phyloP scores from a whole-genome alignment of 1,140 invertebrate genomes.

The Eulimnadia texana region DNA sequence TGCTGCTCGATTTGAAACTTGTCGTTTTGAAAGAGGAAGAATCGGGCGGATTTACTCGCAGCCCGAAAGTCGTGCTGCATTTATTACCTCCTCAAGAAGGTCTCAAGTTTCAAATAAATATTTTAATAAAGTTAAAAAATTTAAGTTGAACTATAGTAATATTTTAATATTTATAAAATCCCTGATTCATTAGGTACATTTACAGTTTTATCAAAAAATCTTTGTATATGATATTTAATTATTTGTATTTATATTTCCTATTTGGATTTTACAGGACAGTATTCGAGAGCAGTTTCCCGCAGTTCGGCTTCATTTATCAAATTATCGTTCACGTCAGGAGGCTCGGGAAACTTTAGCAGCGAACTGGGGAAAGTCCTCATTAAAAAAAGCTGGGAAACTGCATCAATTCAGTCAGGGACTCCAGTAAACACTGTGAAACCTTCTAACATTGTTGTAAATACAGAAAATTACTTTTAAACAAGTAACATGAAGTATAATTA shows the following conservation, averaged over 20 bases:
- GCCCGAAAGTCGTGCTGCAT: slow-evolving; percentile 67
- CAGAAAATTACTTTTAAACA: neutral
- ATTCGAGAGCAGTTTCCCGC: slow-evolving; percentile 52
- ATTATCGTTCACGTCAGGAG: slow-evolving; percentile 73
- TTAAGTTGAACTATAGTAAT: too few species aligned
- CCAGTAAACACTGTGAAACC: neutral
- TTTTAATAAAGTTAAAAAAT: too few species aligned
- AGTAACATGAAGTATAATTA: slow-evolving; percentile 3
- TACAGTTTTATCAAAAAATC: too few species aligned
- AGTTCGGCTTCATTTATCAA: slow-evolving; percentile 63
- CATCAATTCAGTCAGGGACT: slow-evolving; percentile 13
- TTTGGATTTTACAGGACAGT: slow-evolving; percentile 38
- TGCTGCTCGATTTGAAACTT: slow-evolving; percentile 51
- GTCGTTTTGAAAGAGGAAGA: slow-evolving; percentile 66
- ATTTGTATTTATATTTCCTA: slow-evolving; percentile 20
- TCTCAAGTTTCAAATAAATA: too few species aligned
- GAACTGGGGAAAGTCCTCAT: slow-evolving; percentile 29
- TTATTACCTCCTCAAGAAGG: slow-evolving; percentile 46
- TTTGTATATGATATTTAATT: slow-evolving; percentile 23
- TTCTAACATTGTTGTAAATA: neutral
- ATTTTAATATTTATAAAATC: too few species aligned
- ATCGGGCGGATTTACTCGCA: slow-evolving; percentile 51
- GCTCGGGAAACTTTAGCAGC: slow-evolving; percentile 47
- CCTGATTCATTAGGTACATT: too few species aligned
- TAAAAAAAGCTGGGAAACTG: slow-evolving; percentile 32